Evolutionary conservation across 2,888 invertebrate genomes (phyloP).

Genomic region (Cheiracanthium punctorium): DNA sequence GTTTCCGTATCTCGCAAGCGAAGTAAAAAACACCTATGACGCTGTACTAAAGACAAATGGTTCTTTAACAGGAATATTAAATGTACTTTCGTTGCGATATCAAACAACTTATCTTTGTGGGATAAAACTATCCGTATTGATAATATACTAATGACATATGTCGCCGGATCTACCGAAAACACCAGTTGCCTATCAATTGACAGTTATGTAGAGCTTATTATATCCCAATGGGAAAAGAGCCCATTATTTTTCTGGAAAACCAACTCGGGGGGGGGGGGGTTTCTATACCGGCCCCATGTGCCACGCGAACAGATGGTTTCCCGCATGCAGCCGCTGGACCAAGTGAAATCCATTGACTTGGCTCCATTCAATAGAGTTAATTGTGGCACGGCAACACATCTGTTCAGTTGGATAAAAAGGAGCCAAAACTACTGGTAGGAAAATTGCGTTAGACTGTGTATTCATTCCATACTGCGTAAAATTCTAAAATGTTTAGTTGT

Average conservation of each 20-base stretch:
- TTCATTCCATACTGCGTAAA: no score
- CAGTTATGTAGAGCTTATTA: neutral
- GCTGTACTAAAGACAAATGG: no score
- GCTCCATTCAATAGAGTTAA: neutral
- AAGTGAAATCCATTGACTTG: neutral
- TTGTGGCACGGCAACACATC: neutral
- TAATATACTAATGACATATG: neutral
- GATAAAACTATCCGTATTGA: neutral
- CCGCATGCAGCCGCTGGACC: neutral
- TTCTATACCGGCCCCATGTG: neutral
- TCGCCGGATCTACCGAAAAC: neutral
- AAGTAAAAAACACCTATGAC: no score
- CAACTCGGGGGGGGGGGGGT: neutral
- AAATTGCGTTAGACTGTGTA: no score
- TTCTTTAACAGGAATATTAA: no score
- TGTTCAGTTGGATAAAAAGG: no score
- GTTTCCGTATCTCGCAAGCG: no score
- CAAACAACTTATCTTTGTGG: no score
- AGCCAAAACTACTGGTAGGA: no score
- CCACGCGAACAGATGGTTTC: neutral
- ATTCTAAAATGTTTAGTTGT: no score
- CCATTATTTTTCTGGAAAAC: neutral
- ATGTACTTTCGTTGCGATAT: no score
- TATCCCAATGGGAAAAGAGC: neutral
- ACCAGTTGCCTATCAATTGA: neutral